Evolutionary conservation across 2,888 invertebrate genomes (phyloP).

Genomic region (Masnerella sp.): DNA sequence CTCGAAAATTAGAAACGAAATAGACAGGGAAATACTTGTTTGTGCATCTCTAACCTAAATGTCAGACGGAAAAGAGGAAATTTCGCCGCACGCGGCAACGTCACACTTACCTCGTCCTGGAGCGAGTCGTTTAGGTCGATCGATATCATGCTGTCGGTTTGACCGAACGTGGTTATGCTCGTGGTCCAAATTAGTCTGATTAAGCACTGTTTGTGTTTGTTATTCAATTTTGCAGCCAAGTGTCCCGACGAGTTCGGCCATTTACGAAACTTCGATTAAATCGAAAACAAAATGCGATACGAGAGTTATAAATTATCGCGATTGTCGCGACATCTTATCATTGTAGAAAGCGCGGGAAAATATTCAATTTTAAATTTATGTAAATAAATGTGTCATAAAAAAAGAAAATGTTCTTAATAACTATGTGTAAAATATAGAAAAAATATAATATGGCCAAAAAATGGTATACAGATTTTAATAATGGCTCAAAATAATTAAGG

Average conservation of each 20-base stretch:
- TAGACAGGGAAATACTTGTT: neutral
- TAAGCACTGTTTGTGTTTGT: slow-evolving; percentile 12
- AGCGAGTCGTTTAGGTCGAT: slow-evolving; percentile 62
- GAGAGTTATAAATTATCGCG: too few species aligned
- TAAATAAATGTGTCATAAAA: too few species aligned
- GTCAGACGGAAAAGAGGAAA: slow-evolving; percentile 9
- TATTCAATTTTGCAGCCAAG: slow-evolving; percentile 30
- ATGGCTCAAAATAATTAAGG: too few species aligned
- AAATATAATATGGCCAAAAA: too few species aligned
- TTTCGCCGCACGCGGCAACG: neutral
- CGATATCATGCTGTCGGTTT: slow-evolving; percentile 65
- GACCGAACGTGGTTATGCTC: neutral
- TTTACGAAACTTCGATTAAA: too few species aligned
- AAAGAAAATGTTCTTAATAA: too few species aligned
- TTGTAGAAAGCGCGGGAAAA: slow-evolving; percentile 1
- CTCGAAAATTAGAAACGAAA: neutral
- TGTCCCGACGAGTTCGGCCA: slow-evolving; percentile 25
- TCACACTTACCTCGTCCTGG: slow-evolving; percentile 64
- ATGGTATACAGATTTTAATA: too few species aligned
- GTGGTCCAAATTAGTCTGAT: neutral
- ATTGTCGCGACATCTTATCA: neutral
- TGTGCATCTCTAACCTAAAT: slow-evolving; percentile 25
- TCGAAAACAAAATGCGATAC: slow-evolving; percentile 1
- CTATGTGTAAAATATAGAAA: too few species aligned
- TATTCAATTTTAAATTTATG: too few species aligned